Conservation (phyloP, 2,113 vertebrate species). For the Passer montanus region DNA sequence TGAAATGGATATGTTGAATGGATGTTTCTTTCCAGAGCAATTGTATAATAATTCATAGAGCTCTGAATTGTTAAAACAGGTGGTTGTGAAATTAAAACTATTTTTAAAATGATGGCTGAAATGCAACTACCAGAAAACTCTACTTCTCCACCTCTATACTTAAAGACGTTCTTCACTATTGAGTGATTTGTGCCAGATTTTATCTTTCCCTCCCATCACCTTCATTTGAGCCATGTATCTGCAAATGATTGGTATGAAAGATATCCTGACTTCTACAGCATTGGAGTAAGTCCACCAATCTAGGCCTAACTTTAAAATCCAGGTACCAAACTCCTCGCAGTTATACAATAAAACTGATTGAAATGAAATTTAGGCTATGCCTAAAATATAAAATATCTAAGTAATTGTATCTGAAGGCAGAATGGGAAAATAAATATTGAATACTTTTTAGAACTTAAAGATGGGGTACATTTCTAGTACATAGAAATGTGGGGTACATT, state of each 20-base stretch:
- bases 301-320: background rate
- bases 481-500: background rate
- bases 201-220: background rate
- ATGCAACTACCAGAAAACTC: background rate
- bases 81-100: background rate
- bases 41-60: background rate
- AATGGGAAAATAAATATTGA: background rate
- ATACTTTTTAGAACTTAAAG: background rate
- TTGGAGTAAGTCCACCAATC: background rate
- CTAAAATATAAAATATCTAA: background rate
- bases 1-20: background rate
- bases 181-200: background rate
- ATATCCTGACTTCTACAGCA: background rate
- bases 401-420: background rate
- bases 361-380: background rate
- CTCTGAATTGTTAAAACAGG: background rate
- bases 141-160: background rate
- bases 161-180: background rate
- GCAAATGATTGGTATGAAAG: background rate
- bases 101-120: background rate
- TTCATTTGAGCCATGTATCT: background rate
- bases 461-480: background rate
- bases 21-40: background rate
- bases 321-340: background rate
- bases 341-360: background rate